Conservation (phyloP, 2,113 vertebrate genomes). For the Collichthys lucidus region DNA sequence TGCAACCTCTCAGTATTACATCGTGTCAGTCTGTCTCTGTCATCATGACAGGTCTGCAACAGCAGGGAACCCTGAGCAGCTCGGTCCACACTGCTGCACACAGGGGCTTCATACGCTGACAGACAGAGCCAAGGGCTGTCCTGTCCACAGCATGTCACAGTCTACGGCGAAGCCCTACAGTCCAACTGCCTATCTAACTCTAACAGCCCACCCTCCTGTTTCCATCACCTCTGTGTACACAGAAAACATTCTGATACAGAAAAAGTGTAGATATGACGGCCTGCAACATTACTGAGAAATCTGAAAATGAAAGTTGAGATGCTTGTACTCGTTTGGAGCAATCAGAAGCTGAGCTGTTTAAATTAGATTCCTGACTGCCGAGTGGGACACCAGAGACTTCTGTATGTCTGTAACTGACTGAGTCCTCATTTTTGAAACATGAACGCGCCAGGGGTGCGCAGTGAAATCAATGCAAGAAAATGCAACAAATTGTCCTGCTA, state of each 20-base stretch:
- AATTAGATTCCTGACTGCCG: slow-evolving; percentile 13
- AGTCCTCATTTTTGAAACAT: slow-evolving; percentile 55
- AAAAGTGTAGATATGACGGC: not conserved
- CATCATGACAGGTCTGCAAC: slow-evolving; percentile 65
- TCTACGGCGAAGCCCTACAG: not conserved
- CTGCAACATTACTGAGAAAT: not conserved
- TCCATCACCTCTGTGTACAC: slow-evolving; percentile 33
- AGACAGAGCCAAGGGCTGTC: slow-evolving; percentile 70
- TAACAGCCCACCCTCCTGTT: slow-evolving; percentile 18
- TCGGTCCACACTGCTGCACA: slow-evolving; percentile 55
- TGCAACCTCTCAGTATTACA: slow-evolving; percentile 58
- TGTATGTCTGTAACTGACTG: slow-evolving; percentile 18
- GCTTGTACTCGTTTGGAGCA: slow-evolving; percentile 36
- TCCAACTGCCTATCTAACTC: slow-evolving; percentile 25
- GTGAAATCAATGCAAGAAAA: slow-evolving; percentile 46
- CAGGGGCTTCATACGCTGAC: slow-evolving; percentile 71
- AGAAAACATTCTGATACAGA: slow-evolving; percentile 7
- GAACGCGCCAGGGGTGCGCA: slow-evolving; percentile 22
- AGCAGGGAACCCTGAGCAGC: slow-evolving; percentile 61
- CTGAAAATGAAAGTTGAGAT: slow-evolving; percentile 6
- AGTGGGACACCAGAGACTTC: slow-evolving; percentile 33
- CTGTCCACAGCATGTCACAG: slow-evolving; percentile 65
- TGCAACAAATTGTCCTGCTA: slow-evolving; percentile 41
- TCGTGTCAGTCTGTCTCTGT: slow-evolving; percentile 70
- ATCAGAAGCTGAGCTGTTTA: slow-evolving; percentile 33